Percentiles rank a stretch among this genome's conserved stretches.
Evolutionary conservation across 2,888 invertebrate species (phyloP).

Genomic region (Euzophera pinguis): DNA sequence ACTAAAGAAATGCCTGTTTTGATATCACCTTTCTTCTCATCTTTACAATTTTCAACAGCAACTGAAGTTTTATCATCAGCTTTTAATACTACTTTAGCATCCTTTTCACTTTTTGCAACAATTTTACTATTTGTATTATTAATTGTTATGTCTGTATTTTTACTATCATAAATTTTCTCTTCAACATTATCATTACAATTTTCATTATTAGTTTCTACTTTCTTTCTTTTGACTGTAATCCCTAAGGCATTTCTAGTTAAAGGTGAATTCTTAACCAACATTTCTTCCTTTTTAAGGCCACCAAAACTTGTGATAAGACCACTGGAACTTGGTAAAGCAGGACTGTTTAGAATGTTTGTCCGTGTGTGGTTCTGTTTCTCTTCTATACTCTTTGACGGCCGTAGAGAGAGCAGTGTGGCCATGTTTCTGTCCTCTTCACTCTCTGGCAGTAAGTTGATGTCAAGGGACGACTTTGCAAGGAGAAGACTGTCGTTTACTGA

Average conservation of each 20-base stretch:
- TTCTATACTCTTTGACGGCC: slow-evolving; percentile 81
- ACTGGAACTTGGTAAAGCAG: slow-evolving; percentile 78
- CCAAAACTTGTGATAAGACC: slow-evolving; percentile 71
- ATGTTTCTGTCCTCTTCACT: slow-evolving; percentile 88
- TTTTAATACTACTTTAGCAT: slow-evolving; percentile 6
- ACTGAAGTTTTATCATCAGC: slow-evolving; percentile 10
- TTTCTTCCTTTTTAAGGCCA: slow-evolving; percentile 78
- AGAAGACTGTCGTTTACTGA: slow-evolving; percentile 85
- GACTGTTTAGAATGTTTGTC: slow-evolving; percentile 73
- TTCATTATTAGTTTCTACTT: slow-evolving; percentile 20
- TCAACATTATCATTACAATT: neutral
- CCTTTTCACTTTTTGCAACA: slow-evolving; percentile 2
- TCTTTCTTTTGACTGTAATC: slow-evolving; percentile 53
- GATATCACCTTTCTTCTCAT: neutral
- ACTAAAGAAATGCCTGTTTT: slow-evolving; percentile 43
- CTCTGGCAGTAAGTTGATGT: slow-evolving; percentile 89
- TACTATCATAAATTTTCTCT: neutral
- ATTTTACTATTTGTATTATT: slow-evolving; percentile 8
- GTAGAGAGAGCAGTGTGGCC: slow-evolving; percentile 86
- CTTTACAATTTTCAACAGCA: neutral
- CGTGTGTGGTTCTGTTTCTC: slow-evolving; percentile 76
- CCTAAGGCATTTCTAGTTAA: slow-evolving; percentile 62
- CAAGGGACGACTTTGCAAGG: slow-evolving; percentile 86
- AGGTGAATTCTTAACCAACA: slow-evolving; percentile 51
- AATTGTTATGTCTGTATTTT: neutral